Conservation (phyloP, 1,140 invertebrate genomes). For the Grapholita molesta region DNA sequence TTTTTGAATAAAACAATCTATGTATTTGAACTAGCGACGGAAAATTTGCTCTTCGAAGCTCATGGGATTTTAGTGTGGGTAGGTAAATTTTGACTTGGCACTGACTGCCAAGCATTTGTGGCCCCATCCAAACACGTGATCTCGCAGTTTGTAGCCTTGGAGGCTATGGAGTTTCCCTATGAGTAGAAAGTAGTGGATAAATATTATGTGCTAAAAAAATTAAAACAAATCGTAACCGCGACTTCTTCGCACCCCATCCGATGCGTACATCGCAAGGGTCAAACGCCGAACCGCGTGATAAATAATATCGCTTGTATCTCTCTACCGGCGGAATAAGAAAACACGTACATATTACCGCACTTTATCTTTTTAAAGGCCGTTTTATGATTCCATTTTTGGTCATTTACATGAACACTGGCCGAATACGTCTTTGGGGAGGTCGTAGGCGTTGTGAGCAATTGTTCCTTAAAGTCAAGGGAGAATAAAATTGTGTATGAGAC, state of each 20-base stretch:
- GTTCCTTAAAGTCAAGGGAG: neutral
- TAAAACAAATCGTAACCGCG: neutral
- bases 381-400: slow-evolving; percentile 16
- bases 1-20: no score
- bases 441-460: neutral
- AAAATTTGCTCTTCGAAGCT: no score
- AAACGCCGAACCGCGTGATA: slow-evolving; percentile 22
- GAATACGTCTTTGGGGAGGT: neutral
- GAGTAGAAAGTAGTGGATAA: no score
- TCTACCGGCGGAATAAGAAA: slow-evolving; percentile 3
- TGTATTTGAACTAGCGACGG: no score
- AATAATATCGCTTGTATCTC: slow-evolving; percentile 19
- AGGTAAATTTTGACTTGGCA: no score
- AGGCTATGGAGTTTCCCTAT: no score
- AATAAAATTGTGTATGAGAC: neutral
- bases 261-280: slow-evolving; percentile 12
- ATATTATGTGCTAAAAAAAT: neutral
- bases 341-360: slow-evolving; percentile 14
- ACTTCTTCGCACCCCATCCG: neutral
- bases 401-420: neutral
- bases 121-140: no score
- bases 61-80: no score
- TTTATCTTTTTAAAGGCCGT: slow-evolving; percentile 16
- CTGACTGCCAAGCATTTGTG: no score
- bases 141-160: no score